These are phyloP conservation scores for Austrolebias charrua DNA, from an alignment of 2,797 vertebrate species.

Conservation along the genomic window DNA sequence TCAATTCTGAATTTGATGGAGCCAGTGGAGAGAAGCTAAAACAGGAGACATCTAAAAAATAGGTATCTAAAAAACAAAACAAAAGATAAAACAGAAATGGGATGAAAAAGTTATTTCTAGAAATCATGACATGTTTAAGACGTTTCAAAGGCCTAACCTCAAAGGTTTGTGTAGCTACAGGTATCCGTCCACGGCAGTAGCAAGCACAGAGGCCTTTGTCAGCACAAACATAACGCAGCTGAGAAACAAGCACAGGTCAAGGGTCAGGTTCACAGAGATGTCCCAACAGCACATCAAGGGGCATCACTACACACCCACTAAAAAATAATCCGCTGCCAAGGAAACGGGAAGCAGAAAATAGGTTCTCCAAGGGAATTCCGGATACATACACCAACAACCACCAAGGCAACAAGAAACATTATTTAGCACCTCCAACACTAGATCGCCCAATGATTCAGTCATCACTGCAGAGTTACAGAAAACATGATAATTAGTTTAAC, in stretches of 20 bases:
- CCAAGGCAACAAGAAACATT: conserved; percentile 76
- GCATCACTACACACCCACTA: conserved; percentile 83
- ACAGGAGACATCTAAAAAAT: too few relatives aligned
- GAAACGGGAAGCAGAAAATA: conserved; percentile 86
- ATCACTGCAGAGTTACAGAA: conserved; percentile 25
- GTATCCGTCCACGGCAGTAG: conserved; percentile 86
- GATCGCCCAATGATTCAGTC: conserved; percentile 56
- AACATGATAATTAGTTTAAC: too few relatives aligned
- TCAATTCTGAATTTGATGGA: too few relatives aligned
- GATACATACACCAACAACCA: conserved; percentile 76
- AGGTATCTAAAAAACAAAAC: too few relatives aligned
- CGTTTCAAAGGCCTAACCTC: conserved; percentile 52
- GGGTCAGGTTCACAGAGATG: conserved; percentile 63
- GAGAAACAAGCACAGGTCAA: conserved; percentile 81
- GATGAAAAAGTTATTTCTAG: conserved; percentile 1
- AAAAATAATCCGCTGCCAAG: conserved; percentile 83
- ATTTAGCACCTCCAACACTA: conserved; percentile 66
- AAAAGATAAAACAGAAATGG: too few relatives aligned
- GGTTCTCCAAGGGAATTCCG: conserved; percentile 73
- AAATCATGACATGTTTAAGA: background rate
- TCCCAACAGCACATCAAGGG: conserved; percentile 81
- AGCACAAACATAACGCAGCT: conserved; percentile 83
- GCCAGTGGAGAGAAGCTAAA: too few relatives aligned
- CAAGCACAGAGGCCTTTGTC: conserved; percentile 85
- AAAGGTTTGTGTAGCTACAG: conserved; percentile 79